Evolutionary conservation across 64 coral and sea anemone species (phyloP).

Genomic region (Actinia tenebrosa): DNA sequence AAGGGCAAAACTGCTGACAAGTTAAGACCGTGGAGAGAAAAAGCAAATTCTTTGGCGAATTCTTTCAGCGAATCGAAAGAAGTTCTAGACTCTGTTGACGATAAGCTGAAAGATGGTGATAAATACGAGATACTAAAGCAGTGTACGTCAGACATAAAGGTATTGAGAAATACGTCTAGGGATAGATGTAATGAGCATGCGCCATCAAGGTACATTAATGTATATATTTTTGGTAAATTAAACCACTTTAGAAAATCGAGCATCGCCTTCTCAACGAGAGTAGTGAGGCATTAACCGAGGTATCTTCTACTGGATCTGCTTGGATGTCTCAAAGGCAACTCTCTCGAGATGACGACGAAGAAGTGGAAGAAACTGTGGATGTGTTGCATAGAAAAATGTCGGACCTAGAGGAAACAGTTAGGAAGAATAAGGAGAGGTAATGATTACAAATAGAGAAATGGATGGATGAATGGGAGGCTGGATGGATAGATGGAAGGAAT

Average conservation of each 20-base stretch:
- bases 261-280: not conserved
- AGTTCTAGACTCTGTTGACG: not conserved
- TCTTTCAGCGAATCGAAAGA: not conserved
- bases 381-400: not conserved
- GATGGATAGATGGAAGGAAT: too few relatives aligned
- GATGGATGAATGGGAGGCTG: too few relatives aligned
- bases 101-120: not conserved
- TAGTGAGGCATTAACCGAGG: not conserved
- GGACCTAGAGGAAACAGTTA: constrained; percentile 5
- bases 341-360: constrained; percentile 2
- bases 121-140: constrained; percentile 17
- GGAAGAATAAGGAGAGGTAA: not conserved
- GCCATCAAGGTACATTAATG: too few relatives aligned
- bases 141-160: not conserved
- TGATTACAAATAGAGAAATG: too few relatives aligned
- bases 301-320: not conserved
- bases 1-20: constrained; percentile 1
- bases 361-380: not conserved
- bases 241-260: constrained; percentile 6
- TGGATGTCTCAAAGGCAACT: not conserved
- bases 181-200: not conserved
- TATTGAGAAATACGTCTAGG: not conserved
- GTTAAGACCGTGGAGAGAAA: not conserved
- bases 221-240: too few relatives aligned
- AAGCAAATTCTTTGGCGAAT: not conserved